Conservation (phyloP, 2,888 invertebrate genomes). For the Rambutsinella grinnellia region DNA sequence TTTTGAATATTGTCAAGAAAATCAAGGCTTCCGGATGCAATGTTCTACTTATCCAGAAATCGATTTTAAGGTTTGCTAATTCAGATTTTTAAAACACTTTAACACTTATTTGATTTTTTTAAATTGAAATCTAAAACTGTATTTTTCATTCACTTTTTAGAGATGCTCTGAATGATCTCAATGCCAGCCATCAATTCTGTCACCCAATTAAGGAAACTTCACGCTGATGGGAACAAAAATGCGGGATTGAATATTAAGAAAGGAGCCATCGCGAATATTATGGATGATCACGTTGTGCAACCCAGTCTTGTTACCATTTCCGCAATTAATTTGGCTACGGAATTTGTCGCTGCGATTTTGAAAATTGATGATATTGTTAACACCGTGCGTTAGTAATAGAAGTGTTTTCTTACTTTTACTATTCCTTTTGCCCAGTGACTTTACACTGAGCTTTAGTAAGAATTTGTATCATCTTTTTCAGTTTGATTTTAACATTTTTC, state of each 20-base stretch:
- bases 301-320: conserved; percentile 95
- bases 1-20: conserved; percentile 98
- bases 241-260: conserved; percentile 97
- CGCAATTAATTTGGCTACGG: conserved; percentile 93
- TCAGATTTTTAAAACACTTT: conserved; percentile 9
- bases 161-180: conserved; percentile 94
- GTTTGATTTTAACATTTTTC: too few species aligned
- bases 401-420: too few species aligned
- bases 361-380: conserved; percentile 98
- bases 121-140: not conserved
- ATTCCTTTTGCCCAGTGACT: conserved; percentile 3
- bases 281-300: conserved; percentile 97
- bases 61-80: conserved; percentile 78
- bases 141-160: conserved; percentile 70
- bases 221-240: conserved; percentile 85
- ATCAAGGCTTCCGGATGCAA: conserved; percentile 99
- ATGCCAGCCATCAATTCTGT: conserved; percentile 95
- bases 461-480: not conserved
- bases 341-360: conserved; percentile 96
- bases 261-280: conserved; percentile 96
- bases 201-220: conserved; percentile 94
- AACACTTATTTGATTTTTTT: not conserved
- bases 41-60: conserved; percentile 91
- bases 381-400: conserved; percentile 55
- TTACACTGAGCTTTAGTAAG: not conserved